These are phyloP conservation scores for Phlogophora meticulosa DNA, from an alignment of 2,888 invertebrate species.

Conservation along the genomic window DNA sequence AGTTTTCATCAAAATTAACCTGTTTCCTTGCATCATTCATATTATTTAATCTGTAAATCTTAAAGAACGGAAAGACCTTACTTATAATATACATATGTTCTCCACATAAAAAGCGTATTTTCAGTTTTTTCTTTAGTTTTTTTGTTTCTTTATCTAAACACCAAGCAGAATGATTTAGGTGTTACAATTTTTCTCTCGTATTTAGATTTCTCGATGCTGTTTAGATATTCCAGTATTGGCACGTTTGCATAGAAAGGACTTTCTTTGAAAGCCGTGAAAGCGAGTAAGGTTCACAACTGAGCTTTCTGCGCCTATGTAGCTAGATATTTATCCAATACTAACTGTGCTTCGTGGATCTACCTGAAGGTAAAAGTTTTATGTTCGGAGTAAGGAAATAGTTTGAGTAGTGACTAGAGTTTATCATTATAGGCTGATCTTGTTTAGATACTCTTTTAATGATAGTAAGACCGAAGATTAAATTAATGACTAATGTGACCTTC, in stretches of 20 bases:
- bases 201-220: conserved; percentile 42
- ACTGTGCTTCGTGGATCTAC: not conserved
- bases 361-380: not conserved
- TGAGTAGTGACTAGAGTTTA: no score
- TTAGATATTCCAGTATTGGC: conserved; percentile 51
- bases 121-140: no score
- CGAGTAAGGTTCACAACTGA: conserved; percentile 12
- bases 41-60: no score
- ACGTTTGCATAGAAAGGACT: conserved; percentile 45
- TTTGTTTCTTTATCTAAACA: not conserved
- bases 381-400: not conserved
- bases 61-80: no score
- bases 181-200: conserved; percentile 9
- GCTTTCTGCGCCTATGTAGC: conserved; percentile 16
- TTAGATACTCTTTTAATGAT: no score
- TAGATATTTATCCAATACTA: conserved; percentile 7
- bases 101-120: no score
- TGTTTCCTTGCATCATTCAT: no score
- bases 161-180: not conserved
- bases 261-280: conserved; percentile 55
- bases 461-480: no score
- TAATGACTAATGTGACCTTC: no score
- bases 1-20: no score
- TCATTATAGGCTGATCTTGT: no score
- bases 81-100: no score